Evolutionary conservation across 2,113 vertebrate species (phyloP).

Genomic region (Notothenia rossii): DNA sequence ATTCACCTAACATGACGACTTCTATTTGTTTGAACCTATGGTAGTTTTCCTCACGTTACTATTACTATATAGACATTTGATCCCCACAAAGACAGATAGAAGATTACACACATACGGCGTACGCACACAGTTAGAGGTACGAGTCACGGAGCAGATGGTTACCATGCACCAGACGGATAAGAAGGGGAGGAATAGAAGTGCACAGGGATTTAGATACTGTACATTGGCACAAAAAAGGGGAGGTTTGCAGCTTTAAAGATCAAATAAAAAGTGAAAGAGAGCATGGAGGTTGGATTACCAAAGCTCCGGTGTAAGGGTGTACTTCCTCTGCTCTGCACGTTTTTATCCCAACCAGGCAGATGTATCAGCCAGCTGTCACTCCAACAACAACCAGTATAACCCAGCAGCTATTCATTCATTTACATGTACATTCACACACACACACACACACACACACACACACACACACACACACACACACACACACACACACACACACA

Average conservation of each 20-base stretch:
- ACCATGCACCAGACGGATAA: neutral
- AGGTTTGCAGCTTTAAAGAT: conserved; percentile 1
- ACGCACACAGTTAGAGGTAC: neutral
- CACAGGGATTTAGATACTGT: neutral
- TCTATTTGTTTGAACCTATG: no score
- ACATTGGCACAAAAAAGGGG: neutral
- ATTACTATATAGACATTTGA: neutral
- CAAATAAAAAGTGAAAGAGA: neutral
- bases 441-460: no score
- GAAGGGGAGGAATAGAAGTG: neutral
- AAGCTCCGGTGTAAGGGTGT: neutral
- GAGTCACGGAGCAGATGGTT: conserved; percentile 30
- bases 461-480: no score
- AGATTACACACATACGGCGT: neutral
- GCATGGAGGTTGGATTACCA: neutral
- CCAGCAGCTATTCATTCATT: neutral
- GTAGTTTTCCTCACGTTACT: neutral
- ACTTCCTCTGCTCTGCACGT: neutral
- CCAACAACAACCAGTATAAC: conserved; percentile 4
- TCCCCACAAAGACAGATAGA: conserved; percentile 1
- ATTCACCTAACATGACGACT: no score
- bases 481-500: conserved; percentile 4
- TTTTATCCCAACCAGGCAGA: conserved; percentile 29
- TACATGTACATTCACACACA: no score
- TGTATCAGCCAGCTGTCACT: conserved; percentile 43